Evolutionary conservation across 2,888 invertebrate species (phyloP).

Genomic region (Rhogogaster chlorosoma): DNA sequence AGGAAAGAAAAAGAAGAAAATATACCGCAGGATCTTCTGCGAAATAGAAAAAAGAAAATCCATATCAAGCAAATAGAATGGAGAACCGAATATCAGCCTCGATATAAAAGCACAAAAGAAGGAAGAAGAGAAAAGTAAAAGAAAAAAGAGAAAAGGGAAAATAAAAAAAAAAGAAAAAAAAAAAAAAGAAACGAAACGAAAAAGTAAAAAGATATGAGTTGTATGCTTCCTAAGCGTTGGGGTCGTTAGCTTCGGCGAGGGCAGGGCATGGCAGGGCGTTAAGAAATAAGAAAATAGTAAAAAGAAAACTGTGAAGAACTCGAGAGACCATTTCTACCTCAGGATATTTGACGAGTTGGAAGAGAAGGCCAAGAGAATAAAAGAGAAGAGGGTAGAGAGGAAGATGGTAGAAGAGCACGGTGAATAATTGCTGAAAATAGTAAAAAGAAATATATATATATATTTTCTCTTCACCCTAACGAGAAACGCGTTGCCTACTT

Average conservation of each 20-base stretch:
- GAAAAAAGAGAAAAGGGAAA: background rate
- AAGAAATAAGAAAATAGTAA: slow-evolving; percentile 17
- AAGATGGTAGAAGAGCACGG: background rate
- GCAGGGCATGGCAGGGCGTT: background rate
- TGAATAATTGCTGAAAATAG: slow-evolving; percentile 1
- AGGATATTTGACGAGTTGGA: background rate
- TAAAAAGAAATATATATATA: slow-evolving; percentile 2
- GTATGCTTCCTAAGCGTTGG: slow-evolving; percentile 14
- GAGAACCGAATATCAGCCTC: background rate
- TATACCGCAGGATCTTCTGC: background rate
- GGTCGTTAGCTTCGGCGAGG: background rate
- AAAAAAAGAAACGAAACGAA: background rate
- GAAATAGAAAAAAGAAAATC: background rate
- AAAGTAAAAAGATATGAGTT: background rate
- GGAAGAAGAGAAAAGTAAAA: no score
- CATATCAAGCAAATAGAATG: background rate
- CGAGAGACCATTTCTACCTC: slow-evolving; percentile 5
- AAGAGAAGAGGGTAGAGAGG: background rate
- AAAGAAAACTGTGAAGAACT: background rate
- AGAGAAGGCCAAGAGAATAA: background rate
- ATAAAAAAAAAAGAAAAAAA: background rate
- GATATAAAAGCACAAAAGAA: background rate
- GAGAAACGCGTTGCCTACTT: background rate
- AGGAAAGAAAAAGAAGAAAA: background rate
- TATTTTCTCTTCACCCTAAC: background rate